Base-by-base conservation (phyloP, 2,797 vertebrate genomes). In the Limnodromus scolopaceus region DNA sequence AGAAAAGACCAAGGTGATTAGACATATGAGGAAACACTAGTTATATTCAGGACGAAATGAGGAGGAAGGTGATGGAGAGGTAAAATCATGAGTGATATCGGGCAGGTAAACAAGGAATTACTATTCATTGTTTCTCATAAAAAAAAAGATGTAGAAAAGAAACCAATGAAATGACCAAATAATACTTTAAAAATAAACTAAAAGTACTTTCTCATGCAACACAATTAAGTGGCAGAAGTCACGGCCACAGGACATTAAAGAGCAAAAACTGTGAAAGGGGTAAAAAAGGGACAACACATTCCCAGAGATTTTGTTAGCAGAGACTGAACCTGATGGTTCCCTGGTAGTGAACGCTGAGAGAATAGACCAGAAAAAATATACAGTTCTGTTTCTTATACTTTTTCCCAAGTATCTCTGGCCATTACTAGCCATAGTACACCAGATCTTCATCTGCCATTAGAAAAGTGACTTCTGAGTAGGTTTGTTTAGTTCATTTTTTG, bases 291-390 rank as follows among this genome's bases (percentile, higher is more conserved):
- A 43, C 66, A 63, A 38, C 30, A 45, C 20, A n/a, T 72, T 46
- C 38, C 27, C 13, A 49, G 46, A 70, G 63, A 39, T 39, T 58
- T 92, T 54, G 65, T 34, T 43, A 30, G 53, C 20, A 72, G 63
- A 61, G 12, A 27, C 20, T 2, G 2, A 74, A 30, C 22, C 18
- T 1, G 1, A 69, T 3, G 0, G 6, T 22, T 36, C 61, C 60
- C 0, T 9, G 30, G 66, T 11, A 66, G 51, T 19, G 51, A 61
- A 43, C 18, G 30, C 17, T 5, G 8, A 57, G 11, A 91, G 60
- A 71, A 36, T 0, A 34, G 2, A 54, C 32, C 36, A n/a, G 39
- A 39, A 71, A 58, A 70, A 89, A 74, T 16, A 38, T 25, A 32
- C 55, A 48, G 15, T 2, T 48, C 65, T 68, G 49, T 6, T 87